A percentile compares a stretch with the other conserved stretches of the same genome.
Conservation (phyloP, 1,140 invertebrate species). For the Heliconius congener region DNA sequence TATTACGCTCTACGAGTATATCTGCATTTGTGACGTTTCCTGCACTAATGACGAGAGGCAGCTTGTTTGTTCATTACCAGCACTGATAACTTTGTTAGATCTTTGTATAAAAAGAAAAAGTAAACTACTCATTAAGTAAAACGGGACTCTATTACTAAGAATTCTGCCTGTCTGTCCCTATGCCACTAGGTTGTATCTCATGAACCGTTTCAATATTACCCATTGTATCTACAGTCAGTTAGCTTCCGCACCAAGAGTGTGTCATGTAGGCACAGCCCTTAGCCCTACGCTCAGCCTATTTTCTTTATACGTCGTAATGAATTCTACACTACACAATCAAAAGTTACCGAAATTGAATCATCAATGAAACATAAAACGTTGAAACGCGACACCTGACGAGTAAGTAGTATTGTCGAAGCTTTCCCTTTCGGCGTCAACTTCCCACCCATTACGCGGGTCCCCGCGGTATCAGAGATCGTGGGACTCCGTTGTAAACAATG, state of each 20-base stretch:
- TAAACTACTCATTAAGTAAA: too few relatives aligned
- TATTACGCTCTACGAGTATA: background rate
- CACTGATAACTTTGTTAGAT: background rate
- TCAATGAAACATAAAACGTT: slow-evolving; percentile 28
- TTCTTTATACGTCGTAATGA: too few relatives aligned
- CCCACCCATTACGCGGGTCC: slow-evolving; percentile 71
- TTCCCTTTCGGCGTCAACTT: slow-evolving; percentile 64
- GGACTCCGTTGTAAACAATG: slow-evolving; percentile 62
- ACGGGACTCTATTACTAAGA: too few relatives aligned
- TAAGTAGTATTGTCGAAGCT: slow-evolving; percentile 57
- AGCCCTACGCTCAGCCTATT: background rate
- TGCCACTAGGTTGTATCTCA: too few relatives aligned
- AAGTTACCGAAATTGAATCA: slow-evolving; percentile 24
- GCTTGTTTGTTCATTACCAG: background rate
- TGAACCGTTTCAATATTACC: too few relatives aligned
- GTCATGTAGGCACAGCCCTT: background rate
- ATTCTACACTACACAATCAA: too few relatives aligned
- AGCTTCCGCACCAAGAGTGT: too few relatives aligned
- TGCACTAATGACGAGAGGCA: background rate
- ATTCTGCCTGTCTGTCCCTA: too few relatives aligned
- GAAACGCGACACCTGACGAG: slow-evolving; percentile 32
- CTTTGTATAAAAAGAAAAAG: too few relatives aligned
- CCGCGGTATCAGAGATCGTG: slow-evolving; percentile 68
- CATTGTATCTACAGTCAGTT: too few relatives aligned
- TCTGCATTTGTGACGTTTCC: background rate